A percentile compares a stretch with the other conserved stretches of the same genome.
Conservation (phyloP, 2,888 invertebrate species). For the Blastobasis lacticolella region DNA sequence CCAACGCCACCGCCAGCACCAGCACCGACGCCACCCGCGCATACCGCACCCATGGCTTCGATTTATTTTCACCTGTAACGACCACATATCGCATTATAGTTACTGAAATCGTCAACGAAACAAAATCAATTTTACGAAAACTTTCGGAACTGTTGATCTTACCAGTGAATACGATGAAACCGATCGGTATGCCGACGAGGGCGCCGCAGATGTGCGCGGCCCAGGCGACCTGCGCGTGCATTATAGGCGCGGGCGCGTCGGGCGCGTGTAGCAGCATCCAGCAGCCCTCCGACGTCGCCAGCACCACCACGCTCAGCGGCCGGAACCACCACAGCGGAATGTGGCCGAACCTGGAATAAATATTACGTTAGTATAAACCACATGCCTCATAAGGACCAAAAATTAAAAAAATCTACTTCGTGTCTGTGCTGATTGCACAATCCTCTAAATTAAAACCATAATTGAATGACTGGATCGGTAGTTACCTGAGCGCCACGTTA, state of each 20-base stretch:
- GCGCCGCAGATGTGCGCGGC: slow-evolving; percentile 83
- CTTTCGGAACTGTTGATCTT: slow-evolving; percentile 6
- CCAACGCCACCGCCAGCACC: slow-evolving; percentile 26
- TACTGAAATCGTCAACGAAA: no score
- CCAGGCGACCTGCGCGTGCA: slow-evolving; percentile 73
- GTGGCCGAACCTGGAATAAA: slow-evolving; percentile 43
- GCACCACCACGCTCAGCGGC: slow-evolving; percentile 74
- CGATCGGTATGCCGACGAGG: slow-evolving; percentile 77
- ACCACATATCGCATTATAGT: not conserved
- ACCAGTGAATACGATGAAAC: slow-evolving; percentile 73
- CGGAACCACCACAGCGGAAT: slow-evolving; percentile 71
- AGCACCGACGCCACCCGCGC: slow-evolving; percentile 35
- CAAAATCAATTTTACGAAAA: no score
- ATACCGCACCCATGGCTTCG: slow-evolving; percentile 26
- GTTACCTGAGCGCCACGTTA: slow-evolving; percentile 79
- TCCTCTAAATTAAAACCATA: no score
- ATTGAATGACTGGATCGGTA: no score
- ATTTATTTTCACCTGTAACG: slow-evolving; percentile 48
- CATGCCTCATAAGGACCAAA: no score
- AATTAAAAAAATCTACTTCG: no score
- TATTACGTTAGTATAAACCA: not conserved
- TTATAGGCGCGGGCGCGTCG: slow-evolving; percentile 9
- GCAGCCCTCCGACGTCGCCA: slow-evolving; percentile 76
- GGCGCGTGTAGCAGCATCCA: slow-evolving; percentile 48
- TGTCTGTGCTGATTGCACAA: no score